Conservation (phyloP, 2,797 vertebrate species). For the Premnoplex brunnescens region DNA sequence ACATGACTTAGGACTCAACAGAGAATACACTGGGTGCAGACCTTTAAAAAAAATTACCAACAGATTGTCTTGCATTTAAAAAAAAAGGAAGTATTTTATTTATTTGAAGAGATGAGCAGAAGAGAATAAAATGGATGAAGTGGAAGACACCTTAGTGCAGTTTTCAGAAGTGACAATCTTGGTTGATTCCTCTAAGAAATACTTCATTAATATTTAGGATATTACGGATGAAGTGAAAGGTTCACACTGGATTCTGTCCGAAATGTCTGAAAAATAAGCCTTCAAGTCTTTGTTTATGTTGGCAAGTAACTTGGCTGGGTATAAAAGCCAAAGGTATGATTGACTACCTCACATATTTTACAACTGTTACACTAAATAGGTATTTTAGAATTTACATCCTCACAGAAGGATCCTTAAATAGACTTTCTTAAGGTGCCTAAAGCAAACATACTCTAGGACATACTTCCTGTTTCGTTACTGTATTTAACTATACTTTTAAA, state of each 20-base stretch:
- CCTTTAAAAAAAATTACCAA: background rate
- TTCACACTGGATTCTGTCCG: conserved; percentile 30
- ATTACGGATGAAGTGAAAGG: conserved; percentile 33
- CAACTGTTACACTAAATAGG: conserved; percentile 37
- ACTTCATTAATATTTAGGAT: background rate
- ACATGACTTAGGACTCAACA: background rate
- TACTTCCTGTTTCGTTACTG: conserved; percentile 36
- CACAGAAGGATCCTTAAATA: conserved; percentile 45
- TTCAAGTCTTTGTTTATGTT: conserved; percentile 57
- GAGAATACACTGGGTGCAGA: background rate
- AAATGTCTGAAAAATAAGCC: conserved; percentile 46
- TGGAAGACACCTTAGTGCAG: background rate
- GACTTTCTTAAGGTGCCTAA: conserved; percentile 18
- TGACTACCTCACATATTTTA: conserved; percentile 54
- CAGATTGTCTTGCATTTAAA: background rate
- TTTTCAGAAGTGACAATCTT: background rate
- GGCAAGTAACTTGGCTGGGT: conserved; percentile 31
- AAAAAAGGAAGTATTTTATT: background rate
- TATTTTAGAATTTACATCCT: conserved; percentile 47
- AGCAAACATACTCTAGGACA: background rate
- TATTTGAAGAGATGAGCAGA: background rate
- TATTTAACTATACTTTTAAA: background rate
- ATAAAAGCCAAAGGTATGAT: conserved; percentile 49
- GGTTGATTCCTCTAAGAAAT: conserved; percentile 13
- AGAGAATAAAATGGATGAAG: background rate